Percentiles rank a stretch among this genome's conserved stretches.
phyloP scores from a whole-genome alignment of 2,888 invertebrate species.

The Balanococcus diminutus region DNA sequence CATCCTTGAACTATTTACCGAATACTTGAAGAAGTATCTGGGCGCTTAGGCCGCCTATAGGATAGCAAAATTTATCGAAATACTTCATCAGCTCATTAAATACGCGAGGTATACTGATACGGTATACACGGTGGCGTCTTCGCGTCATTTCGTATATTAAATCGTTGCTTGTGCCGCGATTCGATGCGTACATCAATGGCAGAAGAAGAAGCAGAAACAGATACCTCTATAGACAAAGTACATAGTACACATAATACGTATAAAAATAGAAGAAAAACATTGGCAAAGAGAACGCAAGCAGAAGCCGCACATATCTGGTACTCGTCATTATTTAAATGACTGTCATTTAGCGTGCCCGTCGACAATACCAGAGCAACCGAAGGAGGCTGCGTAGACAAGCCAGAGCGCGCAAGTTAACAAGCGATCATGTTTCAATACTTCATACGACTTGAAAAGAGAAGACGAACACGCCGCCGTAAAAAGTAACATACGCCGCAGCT shows the following conservation, averaged over 20 bases:
- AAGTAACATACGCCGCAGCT: not conserved
- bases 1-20: not conserved
- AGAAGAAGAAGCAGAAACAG: too few species aligned
- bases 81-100: conserved; percentile 37
- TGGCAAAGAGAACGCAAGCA: not conserved
- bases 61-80: conserved; percentile 33
- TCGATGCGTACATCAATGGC: not conserved
- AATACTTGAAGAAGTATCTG: not conserved
- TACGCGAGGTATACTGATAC: not conserved
- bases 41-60: not conserved
- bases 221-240: not conserved
- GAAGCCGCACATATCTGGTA: not conserved
- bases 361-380: not conserved
- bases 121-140: not conserved
- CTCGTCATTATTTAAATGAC: conserved; percentile 38
- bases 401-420: conserved; percentile 42
- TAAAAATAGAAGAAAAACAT: too few species aligned
- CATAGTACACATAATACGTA: not conserved
- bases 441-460: conserved; percentile 2
- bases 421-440: conserved; percentile 52
- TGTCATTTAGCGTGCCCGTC: conserved; percentile 35
- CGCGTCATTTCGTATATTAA: conserved; percentile 5
- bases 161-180: not conserved
- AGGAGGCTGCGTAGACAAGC: not conserved
- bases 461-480: conserved; percentile 9